A percentile compares a stretch with the other conserved stretches of the same genome.
Conservation (phyloP, 30 jellyfish, hydroid and myxozoan genomes). For the Nemopilema nomurai region DNA sequence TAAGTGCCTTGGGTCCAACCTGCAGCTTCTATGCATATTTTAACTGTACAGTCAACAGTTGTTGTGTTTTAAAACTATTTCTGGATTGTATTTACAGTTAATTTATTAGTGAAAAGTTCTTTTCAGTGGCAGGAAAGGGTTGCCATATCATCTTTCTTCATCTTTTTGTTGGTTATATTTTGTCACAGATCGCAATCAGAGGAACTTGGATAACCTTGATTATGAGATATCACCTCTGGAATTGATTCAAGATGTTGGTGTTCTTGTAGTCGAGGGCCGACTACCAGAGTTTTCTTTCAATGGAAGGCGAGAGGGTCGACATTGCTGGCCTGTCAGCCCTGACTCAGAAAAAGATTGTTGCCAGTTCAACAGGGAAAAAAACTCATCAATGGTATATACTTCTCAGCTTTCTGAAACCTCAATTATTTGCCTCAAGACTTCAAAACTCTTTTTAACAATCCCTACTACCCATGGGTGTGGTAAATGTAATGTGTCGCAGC, state of each 20-base stretch:
- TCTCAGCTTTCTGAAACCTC: no score
- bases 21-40: not conserved
- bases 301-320: constrained; percentile 86
- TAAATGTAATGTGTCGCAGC: no score
- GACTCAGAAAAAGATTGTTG: constrained; percentile 79
- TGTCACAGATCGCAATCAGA: not conserved
- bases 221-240: constrained; percentile 82
- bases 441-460: no score
- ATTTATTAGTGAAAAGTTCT: no score
- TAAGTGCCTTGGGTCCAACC: not conserved
- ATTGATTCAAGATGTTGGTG: constrained; percentile 78
- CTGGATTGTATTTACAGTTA: no score
- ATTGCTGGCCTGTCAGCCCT: constrained; percentile 93
- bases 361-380: not conserved
- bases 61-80: no score
- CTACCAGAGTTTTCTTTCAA: constrained; percentile 74
- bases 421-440: no score
- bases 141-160: not conserved
- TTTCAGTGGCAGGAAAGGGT: not conserved
- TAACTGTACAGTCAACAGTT: no score
- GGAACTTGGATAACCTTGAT: constrained; percentile 40
- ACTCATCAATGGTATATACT: constrained; percentile 50
- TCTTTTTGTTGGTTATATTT: not conserved
- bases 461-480: no score
- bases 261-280: constrained; percentile 88